Evolutionary conservation across 2,888 invertebrate genomes (phyloP).

Genomic region (Eueremaeus valkanovi): DNA sequence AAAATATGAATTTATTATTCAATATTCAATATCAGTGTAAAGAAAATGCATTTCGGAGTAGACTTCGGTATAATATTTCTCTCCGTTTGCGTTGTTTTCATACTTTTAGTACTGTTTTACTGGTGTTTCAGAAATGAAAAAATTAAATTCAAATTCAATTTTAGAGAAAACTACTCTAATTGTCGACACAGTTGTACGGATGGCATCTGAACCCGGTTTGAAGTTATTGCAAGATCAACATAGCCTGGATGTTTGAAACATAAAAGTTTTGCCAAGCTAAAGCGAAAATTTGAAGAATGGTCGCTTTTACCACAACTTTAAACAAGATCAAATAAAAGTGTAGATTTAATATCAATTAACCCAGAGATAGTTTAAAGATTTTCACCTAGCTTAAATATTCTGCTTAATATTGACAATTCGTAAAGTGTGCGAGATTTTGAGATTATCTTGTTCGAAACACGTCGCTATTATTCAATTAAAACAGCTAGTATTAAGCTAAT

Average conservation of each 20-base stretch:
- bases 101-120: not conserved
- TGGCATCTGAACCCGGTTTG: not conserved
- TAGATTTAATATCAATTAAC: too few species aligned
- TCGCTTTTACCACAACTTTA: not conserved
- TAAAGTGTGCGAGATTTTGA: too few species aligned
- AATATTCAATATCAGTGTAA: not conserved
- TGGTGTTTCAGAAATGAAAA: not conserved
- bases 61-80: not conserved
- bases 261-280: too few species aligned
- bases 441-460: too few species aligned
- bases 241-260: too few species aligned
- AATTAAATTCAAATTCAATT: not conserved
- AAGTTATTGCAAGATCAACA: too few species aligned
- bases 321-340: too few species aligned
- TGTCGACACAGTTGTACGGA: not conserved
- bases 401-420: too few species aligned
- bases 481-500: too few species aligned
- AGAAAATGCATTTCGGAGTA: conserved; percentile 1
- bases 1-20: not conserved
- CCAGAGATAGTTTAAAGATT: too few species aligned
- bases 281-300: not conserved
- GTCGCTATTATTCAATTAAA: too few species aligned
- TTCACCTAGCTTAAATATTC: too few species aligned
- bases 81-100: not conserved
- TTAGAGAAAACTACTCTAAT: not conserved